Percentiles rank a stretch among this genome's conserved stretches.
Evolutionary conservation across 92 coral and sea anemone species (phyloP).

Genomic region (Bergia puertoricense): DNA sequence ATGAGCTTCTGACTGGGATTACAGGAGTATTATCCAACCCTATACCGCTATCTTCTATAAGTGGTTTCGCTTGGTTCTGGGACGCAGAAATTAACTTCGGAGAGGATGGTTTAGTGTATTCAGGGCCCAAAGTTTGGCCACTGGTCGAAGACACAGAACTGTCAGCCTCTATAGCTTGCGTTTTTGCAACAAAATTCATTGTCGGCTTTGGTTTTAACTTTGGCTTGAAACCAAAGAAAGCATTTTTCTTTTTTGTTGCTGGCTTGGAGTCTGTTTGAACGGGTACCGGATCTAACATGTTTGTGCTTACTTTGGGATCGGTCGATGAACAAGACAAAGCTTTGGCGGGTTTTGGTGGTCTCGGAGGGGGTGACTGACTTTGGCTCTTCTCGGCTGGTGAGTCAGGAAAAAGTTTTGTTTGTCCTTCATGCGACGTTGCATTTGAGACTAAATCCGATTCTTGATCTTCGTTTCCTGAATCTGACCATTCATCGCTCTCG

Average conservation of each 20-base stretch:
- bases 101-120: not conserved
- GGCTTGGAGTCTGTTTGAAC: not conserved
- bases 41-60: constrained; percentile 27
- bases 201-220: not conserved
- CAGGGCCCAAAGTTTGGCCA: not conserved
- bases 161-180: not conserved
- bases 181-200: not conserved
- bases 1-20: not conserved
- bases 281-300: not conserved
- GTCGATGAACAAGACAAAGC: not conserved
- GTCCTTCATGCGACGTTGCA: not conserved
- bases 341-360: constrained; percentile 11
- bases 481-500: constrained; percentile 4
- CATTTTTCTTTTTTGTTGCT: not conserved
- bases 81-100: not conserved
- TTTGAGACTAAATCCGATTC: not conserved
- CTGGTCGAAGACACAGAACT: not conserved
- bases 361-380: not conserved
- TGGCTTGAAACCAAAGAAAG: not conserved
- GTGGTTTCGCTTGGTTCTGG: not conserved
- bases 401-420: not conserved
- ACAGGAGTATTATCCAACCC: not conserved
- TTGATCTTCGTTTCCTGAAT: not conserved
- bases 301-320: not conserved
- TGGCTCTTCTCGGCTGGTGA: not conserved